Percentiles rank a stretch among this genome's conserved stretches.
Evolutionary conservation across 2,113 vertebrate species (phyloP).

Genomic region (Mastomys natalensis): DNA sequence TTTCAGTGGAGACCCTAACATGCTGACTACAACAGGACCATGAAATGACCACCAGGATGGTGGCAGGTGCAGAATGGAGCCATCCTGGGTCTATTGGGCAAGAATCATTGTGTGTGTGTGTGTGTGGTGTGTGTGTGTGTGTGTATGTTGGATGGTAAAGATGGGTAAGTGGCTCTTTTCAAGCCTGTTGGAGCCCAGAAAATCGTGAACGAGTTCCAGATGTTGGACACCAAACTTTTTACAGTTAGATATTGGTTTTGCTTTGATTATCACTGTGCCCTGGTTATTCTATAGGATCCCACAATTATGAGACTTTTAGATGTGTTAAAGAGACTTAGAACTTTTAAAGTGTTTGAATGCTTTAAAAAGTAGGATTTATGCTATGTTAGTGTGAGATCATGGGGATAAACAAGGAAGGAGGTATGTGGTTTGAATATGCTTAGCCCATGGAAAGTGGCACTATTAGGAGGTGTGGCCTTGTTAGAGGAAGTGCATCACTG

Average conservation of each 20-base stretch:
- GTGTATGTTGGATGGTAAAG: background rate
- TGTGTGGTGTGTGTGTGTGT: background rate
- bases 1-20: background rate
- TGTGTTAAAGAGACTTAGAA: background rate
- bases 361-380: background rate
- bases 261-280: background rate
- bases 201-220: background rate
- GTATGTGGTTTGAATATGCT: too few relatives aligned
- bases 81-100: background rate
- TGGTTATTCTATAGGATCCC: background rate
- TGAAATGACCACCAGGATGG: background rate
- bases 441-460: too few relatives aligned
- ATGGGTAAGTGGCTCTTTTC: background rate
- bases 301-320: background rate
- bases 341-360: background rate
- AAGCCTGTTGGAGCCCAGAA: background rate
- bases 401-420: background rate
- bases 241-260: background rate
- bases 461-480: too few relatives aligned
- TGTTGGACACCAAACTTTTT: background rate
- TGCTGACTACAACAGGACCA: background rate
- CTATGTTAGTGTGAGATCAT: background rate
- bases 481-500: too few relatives aligned
- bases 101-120: background rate
- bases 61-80: background rate